Evolutionary conservation across 2,113 vertebrate genomes (phyloP), one percentile per base, ranked within the genome.

Genomic region (Lepisosteus osseus): DNA sequence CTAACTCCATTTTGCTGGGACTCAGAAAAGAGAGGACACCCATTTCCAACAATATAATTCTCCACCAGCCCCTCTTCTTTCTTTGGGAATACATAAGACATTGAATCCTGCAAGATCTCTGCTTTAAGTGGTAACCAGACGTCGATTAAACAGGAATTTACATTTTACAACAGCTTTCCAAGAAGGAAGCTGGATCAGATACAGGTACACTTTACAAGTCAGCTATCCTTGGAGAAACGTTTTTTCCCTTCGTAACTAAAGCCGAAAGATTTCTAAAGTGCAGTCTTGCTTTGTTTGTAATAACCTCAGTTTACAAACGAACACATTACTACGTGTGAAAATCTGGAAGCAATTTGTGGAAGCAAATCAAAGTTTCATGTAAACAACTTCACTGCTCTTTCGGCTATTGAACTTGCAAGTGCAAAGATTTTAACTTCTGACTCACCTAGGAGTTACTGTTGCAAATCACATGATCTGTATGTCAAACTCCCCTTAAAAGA

Each of bases 311-410:
- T 89, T 87, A 87, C 86, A 89, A 88, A 89, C 68, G 86, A 68
- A 83, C 85, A 78, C 76, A 77, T 90, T 90, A 90, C 90, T 90
- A 91, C 79, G 88, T 91, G 91, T 88, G 88, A 91, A 90, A 90
- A 87, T 90, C 88, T 92, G 91, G 81, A 86, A 90, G 87, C 88
- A 89, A 91, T 92, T 91, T 91, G 90, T 72, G 87, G 89, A 77
- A 76, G 78, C 86, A 80, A 82, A 79, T 72, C 82, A 82, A 67
- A 69, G 43, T 65, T 61, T 56, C 17, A 44, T 84, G 82, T 84
- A 87, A 79, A 79, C 77, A 57, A 74, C 81, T 83, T 81, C 68
- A 65, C 76, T 67, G 81, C 75, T 9, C 47, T 51, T 9, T 51
- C 47, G 73, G 72, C 59, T 63, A 54, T 67, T 78, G 45, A 63